Conservation (phyloP, 2,888 invertebrate genomes). For the Torymus aiolomorphi region DNA sequence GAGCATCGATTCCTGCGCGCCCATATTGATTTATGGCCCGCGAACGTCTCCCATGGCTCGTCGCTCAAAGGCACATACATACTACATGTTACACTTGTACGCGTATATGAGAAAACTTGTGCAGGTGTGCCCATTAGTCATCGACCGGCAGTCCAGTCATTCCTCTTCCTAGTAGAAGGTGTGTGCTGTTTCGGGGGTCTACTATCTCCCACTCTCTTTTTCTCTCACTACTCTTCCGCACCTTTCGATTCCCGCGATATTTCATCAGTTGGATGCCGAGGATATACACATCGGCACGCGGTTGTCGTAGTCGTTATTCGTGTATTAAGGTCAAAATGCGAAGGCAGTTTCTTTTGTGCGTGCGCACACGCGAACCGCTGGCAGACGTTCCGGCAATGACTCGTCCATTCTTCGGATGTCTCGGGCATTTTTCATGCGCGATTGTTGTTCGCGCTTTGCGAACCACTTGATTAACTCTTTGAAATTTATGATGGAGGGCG, state of each 20-base stretch:
- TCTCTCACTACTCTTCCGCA: neutral
- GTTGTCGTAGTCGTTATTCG: slow-evolving; percentile 36
- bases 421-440: slow-evolving; percentile 39
- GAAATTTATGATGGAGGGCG: slow-evolving; percentile 39
- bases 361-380: neutral
- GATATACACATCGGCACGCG: neutral
- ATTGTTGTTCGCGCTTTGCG: slow-evolving; percentile 13
- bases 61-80: too few species aligned
- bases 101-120: neutral
- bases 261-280: slow-evolving; percentile 40
- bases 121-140: slow-evolving; percentile 57
- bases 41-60: neutral
- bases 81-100: too few species aligned
- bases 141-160: slow-evolving; percentile 33
- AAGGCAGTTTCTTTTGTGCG: slow-evolving; percentile 46
- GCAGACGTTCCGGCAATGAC: slow-evolving; percentile 46
- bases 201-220: too few species aligned
- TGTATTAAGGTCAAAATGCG: slow-evolving; percentile 54
- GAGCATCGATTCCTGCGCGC: slow-evolving; percentile 43
- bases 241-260: slow-evolving; percentile 43
- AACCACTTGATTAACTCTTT: slow-evolving; percentile 45
- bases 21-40: slow-evolving; percentile 48
- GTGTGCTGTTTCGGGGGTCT: neutral
- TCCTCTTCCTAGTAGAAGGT: slow-evolving; percentile 31
- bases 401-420: slow-evolving; percentile 44